A percentile compares a stretch with the other conserved stretches of the same genome.
Conservation (phyloP, 2,888 invertebrate species). For the Willowsia nigromaculata region DNA sequence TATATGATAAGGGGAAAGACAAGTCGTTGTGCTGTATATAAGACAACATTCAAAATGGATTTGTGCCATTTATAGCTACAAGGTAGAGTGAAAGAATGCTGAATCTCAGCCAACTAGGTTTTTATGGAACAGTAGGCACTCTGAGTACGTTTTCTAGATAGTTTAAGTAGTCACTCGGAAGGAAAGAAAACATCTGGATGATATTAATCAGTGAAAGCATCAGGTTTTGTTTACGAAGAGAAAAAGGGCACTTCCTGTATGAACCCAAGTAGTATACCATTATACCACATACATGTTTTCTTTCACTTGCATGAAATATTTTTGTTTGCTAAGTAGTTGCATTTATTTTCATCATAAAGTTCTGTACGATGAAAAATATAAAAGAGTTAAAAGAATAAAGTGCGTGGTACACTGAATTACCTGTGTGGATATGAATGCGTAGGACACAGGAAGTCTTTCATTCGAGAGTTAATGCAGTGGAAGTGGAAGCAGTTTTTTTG, state of each 20-base stretch:
- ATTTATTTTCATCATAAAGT: conserved; percentile 4
- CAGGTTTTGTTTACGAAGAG: neutral
- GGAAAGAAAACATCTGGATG: conserved; percentile 1
- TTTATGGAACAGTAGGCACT: neutral
- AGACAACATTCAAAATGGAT: neutral
- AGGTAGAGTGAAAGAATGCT: neutral
- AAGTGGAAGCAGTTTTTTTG: neutral
- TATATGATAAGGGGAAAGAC: neutral
- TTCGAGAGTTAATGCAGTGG: neutral
- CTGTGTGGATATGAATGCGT: neutral
- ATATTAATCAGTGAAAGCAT: conserved; percentile 41
- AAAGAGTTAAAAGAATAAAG: neutral
- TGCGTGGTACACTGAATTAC: neutral
- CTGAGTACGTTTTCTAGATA: neutral
- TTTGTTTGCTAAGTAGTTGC: neutral
- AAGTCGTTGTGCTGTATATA: neutral
- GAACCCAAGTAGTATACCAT: neutral
- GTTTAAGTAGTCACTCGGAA: neutral
- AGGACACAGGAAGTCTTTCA: neutral
- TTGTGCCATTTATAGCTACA: neutral
- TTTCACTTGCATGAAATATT: neutral
- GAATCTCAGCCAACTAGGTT: conserved; percentile 35
- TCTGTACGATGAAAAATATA: neutral
- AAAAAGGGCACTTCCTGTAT: neutral
- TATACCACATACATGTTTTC: neutral